Evolutionary conservation across 1,140 invertebrate species (phyloP).

Genomic region (Leucophenga varia): DNA sequence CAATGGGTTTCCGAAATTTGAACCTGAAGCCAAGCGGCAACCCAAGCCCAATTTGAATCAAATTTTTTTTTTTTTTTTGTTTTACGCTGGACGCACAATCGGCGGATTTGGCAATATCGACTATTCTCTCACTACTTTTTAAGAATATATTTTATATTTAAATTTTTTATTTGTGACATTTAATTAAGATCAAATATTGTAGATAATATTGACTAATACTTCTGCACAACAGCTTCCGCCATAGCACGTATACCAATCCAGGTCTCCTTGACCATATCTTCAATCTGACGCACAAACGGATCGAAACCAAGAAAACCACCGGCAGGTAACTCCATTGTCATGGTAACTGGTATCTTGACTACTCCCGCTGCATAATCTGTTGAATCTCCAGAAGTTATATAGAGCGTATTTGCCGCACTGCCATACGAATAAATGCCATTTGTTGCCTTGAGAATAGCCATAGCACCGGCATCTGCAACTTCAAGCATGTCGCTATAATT

Average conservation of each 20-base stretch:
- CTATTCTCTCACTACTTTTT: too few species aligned
- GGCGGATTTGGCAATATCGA: too few species aligned
- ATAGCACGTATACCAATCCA: constrained; percentile 66
- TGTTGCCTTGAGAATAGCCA: constrained; percentile 55
- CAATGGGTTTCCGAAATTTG: too few species aligned
- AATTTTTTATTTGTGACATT: too few species aligned
- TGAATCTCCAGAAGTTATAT: constrained; percentile 59
- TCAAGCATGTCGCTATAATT: constrained; percentile 49
- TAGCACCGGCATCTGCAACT: constrained; percentile 52
- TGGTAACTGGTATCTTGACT: constrained; percentile 64
- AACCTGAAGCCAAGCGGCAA: too few species aligned
- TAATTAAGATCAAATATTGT: too few species aligned
- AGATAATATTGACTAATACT: too few species aligned
- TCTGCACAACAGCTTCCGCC: constrained; percentile 19
- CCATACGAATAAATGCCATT: constrained; percentile 63
- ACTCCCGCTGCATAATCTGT: constrained; percentile 66
- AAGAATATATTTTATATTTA: too few species aligned
- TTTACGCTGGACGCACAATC: too few species aligned
- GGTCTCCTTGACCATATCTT: constrained; percentile 66
- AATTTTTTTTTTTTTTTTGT: too few species aligned
- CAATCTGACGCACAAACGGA: constrained; percentile 66
- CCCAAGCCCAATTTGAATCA: too few species aligned
- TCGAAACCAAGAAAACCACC: constrained; percentile 63
- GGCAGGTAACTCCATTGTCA: constrained; percentile 70
- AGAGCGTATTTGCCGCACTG: constrained; percentile 63